phyloP scores from a whole-genome alignment of 1,140 invertebrate species.

The Habropoda laboriosa region DNA sequence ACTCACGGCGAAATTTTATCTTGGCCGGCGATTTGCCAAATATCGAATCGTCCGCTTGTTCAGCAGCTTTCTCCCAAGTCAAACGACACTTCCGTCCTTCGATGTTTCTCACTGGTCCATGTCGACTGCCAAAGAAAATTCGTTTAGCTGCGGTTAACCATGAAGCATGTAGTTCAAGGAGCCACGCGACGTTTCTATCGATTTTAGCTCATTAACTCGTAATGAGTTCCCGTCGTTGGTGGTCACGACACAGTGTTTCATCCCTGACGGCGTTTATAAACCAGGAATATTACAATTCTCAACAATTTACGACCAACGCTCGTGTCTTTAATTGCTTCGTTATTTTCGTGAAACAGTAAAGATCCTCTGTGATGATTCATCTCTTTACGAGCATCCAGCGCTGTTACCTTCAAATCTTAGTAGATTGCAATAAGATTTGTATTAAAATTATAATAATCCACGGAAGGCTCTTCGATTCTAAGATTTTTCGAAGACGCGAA shows the following conservation, averaged over 20 bases:
- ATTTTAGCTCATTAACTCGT: constrained; percentile 10
- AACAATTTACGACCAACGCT: background rate
- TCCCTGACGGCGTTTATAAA: background rate
- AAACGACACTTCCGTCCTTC: background rate
- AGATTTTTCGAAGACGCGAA: no score
- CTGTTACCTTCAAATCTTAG: no score
- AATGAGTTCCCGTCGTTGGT: background rate
- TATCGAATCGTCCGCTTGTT: constrained; percentile 1
- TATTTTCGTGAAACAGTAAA: no score
- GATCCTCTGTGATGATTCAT: no score
- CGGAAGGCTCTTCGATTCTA: no score
- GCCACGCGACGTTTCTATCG: background rate
- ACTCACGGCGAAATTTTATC: constrained; percentile 38
- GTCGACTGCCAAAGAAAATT: background rate
- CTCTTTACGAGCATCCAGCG: no score
- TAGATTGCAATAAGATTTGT: no score
- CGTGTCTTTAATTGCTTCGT: no score
- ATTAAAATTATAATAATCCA: no score
- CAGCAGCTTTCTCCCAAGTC: background rate
- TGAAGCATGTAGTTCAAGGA: background rate
- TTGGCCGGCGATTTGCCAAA: constrained; percentile 35
- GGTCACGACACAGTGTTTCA: background rate
- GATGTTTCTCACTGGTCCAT: background rate
- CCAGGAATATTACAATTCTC: background rate
- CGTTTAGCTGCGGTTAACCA: background rate